Percentiles rank a stretch among this genome's conserved stretches.
Evolutionary conservation across 2,797 vertebrate genomes (phyloP).

Genomic region (Kryptolebias ocellatus): DNA sequence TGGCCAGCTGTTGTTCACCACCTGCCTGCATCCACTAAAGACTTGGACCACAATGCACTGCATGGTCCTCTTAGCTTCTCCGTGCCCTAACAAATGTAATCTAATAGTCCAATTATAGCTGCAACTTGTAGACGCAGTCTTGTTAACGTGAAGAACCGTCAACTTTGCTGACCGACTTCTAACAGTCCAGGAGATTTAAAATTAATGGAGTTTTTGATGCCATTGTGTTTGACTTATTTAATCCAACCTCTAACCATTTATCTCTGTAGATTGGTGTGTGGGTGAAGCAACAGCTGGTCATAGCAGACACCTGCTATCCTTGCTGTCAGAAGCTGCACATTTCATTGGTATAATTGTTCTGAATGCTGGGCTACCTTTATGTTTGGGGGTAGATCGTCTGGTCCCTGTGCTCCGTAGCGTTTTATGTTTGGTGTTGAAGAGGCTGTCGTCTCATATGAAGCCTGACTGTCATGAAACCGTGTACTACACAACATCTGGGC

Average conservation of each 20-base stretch:
- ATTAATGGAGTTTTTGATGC: neutral
- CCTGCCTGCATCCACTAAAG: conserved; percentile 62
- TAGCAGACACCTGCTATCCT: neutral
- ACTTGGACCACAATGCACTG: conserved; percentile 24
- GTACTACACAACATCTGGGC: neutral
- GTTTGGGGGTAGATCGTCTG: neutral
- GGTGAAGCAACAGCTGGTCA: neutral
- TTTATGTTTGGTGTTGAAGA: neutral
- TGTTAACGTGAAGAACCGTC: conserved; percentile 13
- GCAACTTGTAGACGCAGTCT: conserved; percentile 25
- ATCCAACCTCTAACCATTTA: neutral
- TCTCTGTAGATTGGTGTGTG: neutral
- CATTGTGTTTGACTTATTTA: neutral
- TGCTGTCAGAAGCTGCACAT: neutral
- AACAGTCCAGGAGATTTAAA: neutral
- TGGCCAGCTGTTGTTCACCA: conserved; percentile 71
- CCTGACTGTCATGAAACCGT: neutral
- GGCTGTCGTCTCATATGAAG: neutral
- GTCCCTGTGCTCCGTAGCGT: neutral
- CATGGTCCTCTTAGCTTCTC: conserved; percentile 37
- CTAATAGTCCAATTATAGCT: conserved; percentile 60
- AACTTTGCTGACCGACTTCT: conserved; percentile 21
- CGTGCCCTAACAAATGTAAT: conserved; percentile 62
- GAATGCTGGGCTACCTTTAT: neutral
- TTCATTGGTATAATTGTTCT: neutral